Percentiles rank a stretch among this genome's conserved stretches.
Conservation (phyloP, 2,888 invertebrate genomes). For the Mythimna ferrago region DNA sequence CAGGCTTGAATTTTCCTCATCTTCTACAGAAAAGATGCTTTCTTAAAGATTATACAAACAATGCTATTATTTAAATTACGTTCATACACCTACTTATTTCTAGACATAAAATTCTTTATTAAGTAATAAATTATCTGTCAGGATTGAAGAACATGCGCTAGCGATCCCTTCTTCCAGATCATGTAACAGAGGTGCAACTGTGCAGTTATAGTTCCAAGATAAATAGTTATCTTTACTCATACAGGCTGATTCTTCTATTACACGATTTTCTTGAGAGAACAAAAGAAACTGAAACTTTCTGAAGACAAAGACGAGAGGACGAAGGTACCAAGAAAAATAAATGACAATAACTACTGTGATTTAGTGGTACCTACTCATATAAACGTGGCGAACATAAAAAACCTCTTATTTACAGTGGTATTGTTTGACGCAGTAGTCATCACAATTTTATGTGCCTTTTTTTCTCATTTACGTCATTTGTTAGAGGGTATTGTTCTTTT, state of each 20-base stretch:
- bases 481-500: slow-evolving; percentile 16
- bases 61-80: background rate
- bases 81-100: no score
- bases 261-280: background rate
- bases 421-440: slow-evolving; percentile 16
- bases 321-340: background rate
- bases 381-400: slow-evolving; percentile 16
- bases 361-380: slow-evolving; percentile 4
- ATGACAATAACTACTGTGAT: background rate
- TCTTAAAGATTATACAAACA: background rate
- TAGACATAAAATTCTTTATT: background rate
- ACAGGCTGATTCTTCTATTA: no score
- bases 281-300: background rate
- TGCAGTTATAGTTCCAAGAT: background rate
- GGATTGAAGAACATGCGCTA: background rate
- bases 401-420: slow-evolving; percentile 15
- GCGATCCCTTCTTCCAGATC: background rate
- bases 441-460: slow-evolving; percentile 30
- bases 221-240: background rate
- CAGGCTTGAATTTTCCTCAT: slow-evolving; percentile 1
- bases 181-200: background rate
- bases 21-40: background rate
- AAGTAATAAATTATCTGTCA: background rate
- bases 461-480: slow-evolving; percentile 10
- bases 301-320: background rate